Base-by-base conservation (phyloP, 2,888 invertebrate species). In the Caradrina clavipalpis region DNA sequence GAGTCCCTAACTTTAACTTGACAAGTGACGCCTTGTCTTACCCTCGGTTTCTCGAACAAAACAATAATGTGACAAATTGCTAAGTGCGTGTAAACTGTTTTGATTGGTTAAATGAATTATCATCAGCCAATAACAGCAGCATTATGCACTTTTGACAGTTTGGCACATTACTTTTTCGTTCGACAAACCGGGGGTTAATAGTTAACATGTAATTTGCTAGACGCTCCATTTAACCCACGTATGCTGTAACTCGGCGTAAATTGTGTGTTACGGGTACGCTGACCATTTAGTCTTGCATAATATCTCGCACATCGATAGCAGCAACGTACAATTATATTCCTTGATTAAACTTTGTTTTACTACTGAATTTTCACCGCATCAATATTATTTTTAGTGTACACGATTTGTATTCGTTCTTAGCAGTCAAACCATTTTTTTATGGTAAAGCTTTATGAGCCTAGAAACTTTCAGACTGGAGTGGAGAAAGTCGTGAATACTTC, bases 241-340 rank as follows among this genome's bases (percentile, higher is more conserved):
- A 78, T 84, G 84, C 78, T 61, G 90, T 87, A 91, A 90, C 87
- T 81, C 87, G 85, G 85, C 89, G 89, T 88, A 89, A 90, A 89
- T 90, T 87, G 86, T 87, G 83, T 89, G 89, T 89, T 91, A 90
- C 91, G 85, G 84, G 86, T 85, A 80, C 86, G 84, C 80, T 80
- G 87, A 78, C 82, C 84, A 83, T 85, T 82, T 82, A 79, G 71
- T 75, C 81, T 91, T 91, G 86, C 90, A 84, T 89, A 91, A 92
- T 79, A 77, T 73, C 78, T 84, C 76, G 68, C 78, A 64, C 61
- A 60, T 58, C 66, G 56, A 68, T 63, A 69, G 63, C 56, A 26
- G 67, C 42, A 59, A 53, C 53, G 22, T 61, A 60, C 17, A 51
- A 67, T 51, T 57, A 49, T 49, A 19, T 60, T 63, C 53, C 64